Conservation (phyloP, 2,797 vertebrate genomes). For the Australoheros facetus region DNA sequence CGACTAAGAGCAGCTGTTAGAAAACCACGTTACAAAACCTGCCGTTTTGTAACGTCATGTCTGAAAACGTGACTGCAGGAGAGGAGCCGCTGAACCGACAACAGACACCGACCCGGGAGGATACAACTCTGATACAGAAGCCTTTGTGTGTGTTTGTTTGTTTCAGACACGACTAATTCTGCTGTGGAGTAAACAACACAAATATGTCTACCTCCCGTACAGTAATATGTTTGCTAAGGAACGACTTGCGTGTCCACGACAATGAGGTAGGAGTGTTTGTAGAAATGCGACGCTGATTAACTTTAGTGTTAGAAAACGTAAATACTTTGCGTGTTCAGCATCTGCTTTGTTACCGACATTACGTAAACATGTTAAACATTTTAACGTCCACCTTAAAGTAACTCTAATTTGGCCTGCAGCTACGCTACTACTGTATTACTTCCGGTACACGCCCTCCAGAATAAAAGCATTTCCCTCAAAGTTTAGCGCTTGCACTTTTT, state of each 20-base stretch:
- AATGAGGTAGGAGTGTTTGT: constrained; percentile 76
- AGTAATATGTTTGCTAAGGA: constrained; percentile 78
- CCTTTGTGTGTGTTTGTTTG: no score
- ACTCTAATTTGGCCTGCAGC: background rate
- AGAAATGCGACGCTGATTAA: background rate
- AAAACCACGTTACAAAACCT: constrained; percentile 51
- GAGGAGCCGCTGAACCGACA: background rate
- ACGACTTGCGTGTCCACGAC: constrained; percentile 82
- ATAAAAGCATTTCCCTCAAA: constrained; percentile 15
- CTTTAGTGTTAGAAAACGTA: background rate
- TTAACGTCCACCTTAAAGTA: background rate
- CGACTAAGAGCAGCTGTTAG: background rate
- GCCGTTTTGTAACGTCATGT: constrained; percentile 57
- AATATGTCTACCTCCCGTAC: constrained; percentile 69
- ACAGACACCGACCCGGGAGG: background rate
- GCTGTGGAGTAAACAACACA: accelerated
- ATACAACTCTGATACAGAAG: background rate
- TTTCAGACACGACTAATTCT: background rate
- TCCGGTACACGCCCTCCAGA: background rate
- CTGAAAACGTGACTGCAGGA: constrained; percentile 41
- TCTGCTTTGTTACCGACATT: background rate
- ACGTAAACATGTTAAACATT: background rate
- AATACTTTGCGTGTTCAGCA: accelerated
- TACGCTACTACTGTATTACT: background rate
- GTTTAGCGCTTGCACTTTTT: background rate